Evolutionary conservation across 1,140 invertebrate genomes (phyloP).

Genomic region (Anoplophora glabripennis): DNA sequence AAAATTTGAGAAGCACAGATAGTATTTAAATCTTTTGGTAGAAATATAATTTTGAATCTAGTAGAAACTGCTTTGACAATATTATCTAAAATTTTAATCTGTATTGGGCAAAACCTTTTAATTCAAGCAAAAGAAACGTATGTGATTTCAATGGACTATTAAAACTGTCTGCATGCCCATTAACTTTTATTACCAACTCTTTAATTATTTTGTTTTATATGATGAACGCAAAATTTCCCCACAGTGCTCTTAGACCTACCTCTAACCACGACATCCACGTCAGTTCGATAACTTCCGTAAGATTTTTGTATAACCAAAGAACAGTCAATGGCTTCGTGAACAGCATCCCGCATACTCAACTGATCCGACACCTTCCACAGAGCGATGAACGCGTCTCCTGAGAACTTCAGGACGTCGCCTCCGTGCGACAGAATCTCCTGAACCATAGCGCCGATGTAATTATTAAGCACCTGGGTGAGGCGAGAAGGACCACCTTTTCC

Average conservation of each 20-base stretch:
- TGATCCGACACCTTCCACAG: slow-evolving; percentile 45
- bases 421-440: slow-evolving; percentile 57
- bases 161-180: no score
- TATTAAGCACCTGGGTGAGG: slow-evolving; percentile 61
- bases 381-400: slow-evolving; percentile 60
- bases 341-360: slow-evolving; percentile 56
- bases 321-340: slow-evolving; percentile 59
- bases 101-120: no score
- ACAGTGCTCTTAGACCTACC: slow-evolving; percentile 17
- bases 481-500: slow-evolving; percentile 62
- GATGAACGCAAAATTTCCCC: no score
- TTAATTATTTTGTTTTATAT: no score
- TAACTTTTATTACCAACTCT: no score
- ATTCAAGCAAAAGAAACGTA: no score
- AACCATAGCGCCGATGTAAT: slow-evolving; percentile 65
- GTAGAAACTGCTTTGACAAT: no score
- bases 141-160: no score
- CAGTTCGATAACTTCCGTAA: slow-evolving; percentile 58
- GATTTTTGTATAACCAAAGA: slow-evolving; percentile 63
- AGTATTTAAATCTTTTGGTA: no score
- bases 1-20: no score
- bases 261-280: slow-evolving; percentile 57
- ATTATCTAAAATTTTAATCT: no score
- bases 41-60: no score
- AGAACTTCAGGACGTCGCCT: slow-evolving; percentile 65